Conservation (phyloP, 1,140 invertebrate species). For the Lepidostoma basale region DNA sequence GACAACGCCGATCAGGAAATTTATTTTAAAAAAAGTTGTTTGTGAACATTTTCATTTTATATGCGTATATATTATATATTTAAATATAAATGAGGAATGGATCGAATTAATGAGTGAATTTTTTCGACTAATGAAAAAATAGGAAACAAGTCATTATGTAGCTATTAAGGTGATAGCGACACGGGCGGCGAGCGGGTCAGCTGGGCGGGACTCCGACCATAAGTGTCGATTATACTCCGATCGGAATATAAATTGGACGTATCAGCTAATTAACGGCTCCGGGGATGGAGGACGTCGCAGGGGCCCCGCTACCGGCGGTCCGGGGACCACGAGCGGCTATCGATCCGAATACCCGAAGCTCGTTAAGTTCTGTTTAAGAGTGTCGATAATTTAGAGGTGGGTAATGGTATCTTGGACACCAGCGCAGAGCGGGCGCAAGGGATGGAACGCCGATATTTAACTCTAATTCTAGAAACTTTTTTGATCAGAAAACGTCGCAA, state of each 20-base stretch:
- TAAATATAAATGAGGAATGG: too few relatives aligned
- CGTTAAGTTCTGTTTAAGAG: constrained; percentile 41
- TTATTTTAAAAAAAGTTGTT: too few relatives aligned
- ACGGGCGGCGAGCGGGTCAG: too few relatives aligned
- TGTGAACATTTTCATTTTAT: too few relatives aligned
- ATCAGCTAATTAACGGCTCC: constrained; percentile 4
- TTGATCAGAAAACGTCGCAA: not conserved
- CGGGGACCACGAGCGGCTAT: constrained; percentile 22
- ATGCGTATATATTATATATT: too few relatives aligned
- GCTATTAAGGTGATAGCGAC: too few relatives aligned
- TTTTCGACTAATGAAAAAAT: too few relatives aligned
- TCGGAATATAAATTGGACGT: constrained; percentile 8
- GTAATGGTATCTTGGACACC: not conserved
- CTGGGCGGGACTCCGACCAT: not conserved
- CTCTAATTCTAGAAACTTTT: not conserved
- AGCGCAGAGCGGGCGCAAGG: not conserved
- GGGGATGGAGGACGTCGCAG: not conserved
- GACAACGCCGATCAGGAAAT: too few relatives aligned
- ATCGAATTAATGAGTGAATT: too few relatives aligned
- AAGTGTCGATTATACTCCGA: not conserved
- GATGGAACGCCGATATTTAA: not conserved
- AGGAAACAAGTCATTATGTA: too few relatives aligned
- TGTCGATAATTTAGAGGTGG: constrained; percentile 36
- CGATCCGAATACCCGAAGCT: constrained; percentile 33
- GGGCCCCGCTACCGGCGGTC: constrained; percentile 20